phyloP scores from a whole-genome alignment of 1,140 invertebrate genomes.

The Pygmarrhopalites habei region DNA sequence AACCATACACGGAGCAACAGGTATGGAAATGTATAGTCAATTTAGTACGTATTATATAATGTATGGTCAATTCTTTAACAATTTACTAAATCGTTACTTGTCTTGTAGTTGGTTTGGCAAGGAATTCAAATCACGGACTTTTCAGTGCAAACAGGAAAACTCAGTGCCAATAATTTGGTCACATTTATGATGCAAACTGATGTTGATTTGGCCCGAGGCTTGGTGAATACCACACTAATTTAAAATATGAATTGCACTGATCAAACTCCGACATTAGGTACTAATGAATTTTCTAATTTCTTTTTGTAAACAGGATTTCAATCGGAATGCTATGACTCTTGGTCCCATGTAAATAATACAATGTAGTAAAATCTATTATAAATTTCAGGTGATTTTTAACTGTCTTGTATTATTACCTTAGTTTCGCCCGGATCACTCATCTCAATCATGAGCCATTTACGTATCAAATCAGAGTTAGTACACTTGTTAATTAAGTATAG shows the following conservation, averaged over 20 bases:
- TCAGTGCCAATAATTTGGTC: conserved; percentile 41
- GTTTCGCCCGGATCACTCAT: conserved; percentile 62
- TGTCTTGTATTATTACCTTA: too few relatives aligned
- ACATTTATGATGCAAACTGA: conserved; percentile 70
- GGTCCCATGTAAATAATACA: too few relatives aligned
- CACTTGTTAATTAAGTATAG: neutral
- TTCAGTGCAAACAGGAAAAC: neutral
- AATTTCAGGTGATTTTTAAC: too few relatives aligned
- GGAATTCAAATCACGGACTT: neutral
- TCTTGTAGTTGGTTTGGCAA: conserved; percentile 4
- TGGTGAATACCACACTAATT: too few relatives aligned
- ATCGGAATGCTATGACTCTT: conserved; percentile 48
- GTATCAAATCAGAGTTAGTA: conserved; percentile 45
- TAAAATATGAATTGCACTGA: too few relatives aligned
- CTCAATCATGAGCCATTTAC: conserved; percentile 63
- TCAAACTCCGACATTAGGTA: too few relatives aligned
- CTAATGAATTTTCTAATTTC: too few relatives aligned
- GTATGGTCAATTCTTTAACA: neutral
- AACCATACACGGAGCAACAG: conserved; percentile 17
- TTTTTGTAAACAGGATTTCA: too few relatives aligned
- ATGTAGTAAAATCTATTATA: too few relatives aligned
- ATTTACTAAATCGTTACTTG: neutral
- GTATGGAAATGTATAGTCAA: neutral
- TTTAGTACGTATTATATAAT: neutral
- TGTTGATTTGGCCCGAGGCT: conserved; percentile 65